Conservation (phyloP, 2,797 vertebrate genomes). For the Heterohyrax brucei region DNA sequence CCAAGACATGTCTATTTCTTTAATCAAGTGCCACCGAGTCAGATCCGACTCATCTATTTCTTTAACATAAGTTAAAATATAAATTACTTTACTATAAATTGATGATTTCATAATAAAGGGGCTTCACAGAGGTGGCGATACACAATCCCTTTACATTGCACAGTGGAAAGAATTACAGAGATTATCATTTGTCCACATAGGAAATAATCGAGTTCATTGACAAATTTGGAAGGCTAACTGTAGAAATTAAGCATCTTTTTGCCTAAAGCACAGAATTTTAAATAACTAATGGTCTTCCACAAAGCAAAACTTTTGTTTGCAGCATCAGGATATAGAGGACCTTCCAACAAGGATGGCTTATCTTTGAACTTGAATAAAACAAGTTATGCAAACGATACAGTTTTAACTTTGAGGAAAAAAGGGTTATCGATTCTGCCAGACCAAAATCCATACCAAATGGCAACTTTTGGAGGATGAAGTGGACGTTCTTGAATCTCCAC, state of each 20-base stretch:
- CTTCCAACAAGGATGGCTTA: too few species aligned
- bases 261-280: background rate
- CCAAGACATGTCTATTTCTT: too few species aligned
- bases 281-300: background rate
- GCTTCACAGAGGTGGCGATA: background rate
- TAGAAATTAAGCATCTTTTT: background rate
- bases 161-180: background rate
- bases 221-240: background rate
- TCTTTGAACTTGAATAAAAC: too few species aligned
- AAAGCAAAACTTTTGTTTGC: background rate
- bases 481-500: too few species aligned
- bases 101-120: slow-evolving; percentile 15
- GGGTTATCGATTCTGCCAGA: too few species aligned
- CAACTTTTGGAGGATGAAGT: too few species aligned
- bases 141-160: background rate
- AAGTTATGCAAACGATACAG: too few species aligned
- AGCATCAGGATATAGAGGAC: background rate
- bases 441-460: too few species aligned
- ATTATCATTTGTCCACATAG: background rate
- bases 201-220: background rate
- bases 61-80: too few species aligned
- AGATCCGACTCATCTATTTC: too few species aligned
- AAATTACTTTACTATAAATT: slow-evolving; percentile 13
- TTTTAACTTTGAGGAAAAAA: too few species aligned
- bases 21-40: too few species aligned